phyloP scores from a whole-genome alignment of 2,797 vertebrate genomes.

The Semaprochilodus insignis region DNA sequence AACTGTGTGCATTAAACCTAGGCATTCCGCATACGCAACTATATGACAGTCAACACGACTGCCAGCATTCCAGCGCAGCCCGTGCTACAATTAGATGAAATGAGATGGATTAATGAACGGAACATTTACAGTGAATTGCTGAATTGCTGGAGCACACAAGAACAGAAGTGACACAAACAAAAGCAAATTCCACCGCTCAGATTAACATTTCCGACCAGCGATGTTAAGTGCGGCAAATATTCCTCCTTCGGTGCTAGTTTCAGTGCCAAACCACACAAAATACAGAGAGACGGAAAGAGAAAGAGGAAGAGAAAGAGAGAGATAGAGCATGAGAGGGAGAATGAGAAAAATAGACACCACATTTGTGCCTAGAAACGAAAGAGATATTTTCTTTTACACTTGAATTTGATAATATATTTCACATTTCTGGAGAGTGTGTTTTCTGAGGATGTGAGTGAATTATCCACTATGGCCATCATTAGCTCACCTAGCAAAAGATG shows the following conservation, averaged over 20 bases:
- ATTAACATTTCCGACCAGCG: slow-evolving; percentile 52
- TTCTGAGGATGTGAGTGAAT: too few species aligned
- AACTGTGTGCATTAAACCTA: slow-evolving; percentile 27
- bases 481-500: too few species aligned
- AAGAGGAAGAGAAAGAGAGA: not conserved
- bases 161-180: slow-evolving; percentile 55
- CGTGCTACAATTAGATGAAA: slow-evolving; percentile 45
- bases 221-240: slow-evolving; percentile 53
- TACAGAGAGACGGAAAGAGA: slow-evolving; percentile 13
- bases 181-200: slow-evolving; percentile 52
- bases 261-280: slow-evolving; percentile 57
- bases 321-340: not conserved
- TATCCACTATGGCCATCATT: too few species aligned
- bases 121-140: slow-evolving; percentile 56
- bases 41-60: slow-evolving; percentile 38
- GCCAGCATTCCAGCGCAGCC: slow-evolving; percentile 37
- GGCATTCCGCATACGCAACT: slow-evolving; percentile 21
- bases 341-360: slow-evolving; percentile 1
- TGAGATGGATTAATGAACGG: slow-evolving; percentile 52
- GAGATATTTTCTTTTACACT: too few species aligned
- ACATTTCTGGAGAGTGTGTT: too few species aligned
- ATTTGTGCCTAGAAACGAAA: too few species aligned
- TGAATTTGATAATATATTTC: too few species aligned
- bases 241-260: slow-evolving; percentile 48
- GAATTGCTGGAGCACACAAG: slow-evolving; percentile 30